Conservation (phyloP, 2,797 vertebrate genomes). For the Sebastes kiyomatsui region DNA sequence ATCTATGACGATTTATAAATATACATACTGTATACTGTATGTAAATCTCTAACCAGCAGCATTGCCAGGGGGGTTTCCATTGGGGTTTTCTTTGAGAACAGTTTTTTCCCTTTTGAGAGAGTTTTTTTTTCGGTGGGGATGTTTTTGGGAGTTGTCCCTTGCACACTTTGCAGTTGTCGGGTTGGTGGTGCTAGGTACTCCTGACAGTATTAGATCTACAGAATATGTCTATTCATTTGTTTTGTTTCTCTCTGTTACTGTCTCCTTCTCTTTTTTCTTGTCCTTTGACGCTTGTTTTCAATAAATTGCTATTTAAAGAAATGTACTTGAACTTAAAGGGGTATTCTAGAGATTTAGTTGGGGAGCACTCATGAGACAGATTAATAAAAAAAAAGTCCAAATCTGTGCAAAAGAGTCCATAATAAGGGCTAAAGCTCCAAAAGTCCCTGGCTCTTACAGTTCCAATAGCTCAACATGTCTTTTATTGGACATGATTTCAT, state of each 20-base stretch:
- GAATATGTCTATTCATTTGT: background rate
- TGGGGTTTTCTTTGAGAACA: background rate
- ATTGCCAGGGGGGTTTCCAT: background rate
- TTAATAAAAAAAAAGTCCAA: background rate
- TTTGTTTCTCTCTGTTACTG: background rate
- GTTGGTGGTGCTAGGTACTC: background rate
- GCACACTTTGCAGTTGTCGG: background rate
- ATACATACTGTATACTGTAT: background rate
- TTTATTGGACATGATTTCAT: too few relatives aligned
- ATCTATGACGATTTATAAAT: too few relatives aligned
- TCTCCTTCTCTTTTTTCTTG: background rate
- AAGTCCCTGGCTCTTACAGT: background rate
- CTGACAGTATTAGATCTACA: background rate
- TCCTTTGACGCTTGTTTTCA: background rate
- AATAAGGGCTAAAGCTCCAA: background rate
- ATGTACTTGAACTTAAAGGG: background rate
- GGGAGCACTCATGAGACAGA: background rate
- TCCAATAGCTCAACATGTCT: background rate
- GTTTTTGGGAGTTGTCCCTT: background rate
- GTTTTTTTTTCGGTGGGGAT: background rate
- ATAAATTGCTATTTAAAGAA: background rate
- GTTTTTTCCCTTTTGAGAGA: background rate
- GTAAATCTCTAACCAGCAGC: background rate
- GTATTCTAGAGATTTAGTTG: background rate
- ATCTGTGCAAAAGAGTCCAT: background rate